Percentiles rank a stretch among this genome's conserved stretches.
Conservation (phyloP, 2,113 vertebrate species). For the Crotalus helleri region DNA sequence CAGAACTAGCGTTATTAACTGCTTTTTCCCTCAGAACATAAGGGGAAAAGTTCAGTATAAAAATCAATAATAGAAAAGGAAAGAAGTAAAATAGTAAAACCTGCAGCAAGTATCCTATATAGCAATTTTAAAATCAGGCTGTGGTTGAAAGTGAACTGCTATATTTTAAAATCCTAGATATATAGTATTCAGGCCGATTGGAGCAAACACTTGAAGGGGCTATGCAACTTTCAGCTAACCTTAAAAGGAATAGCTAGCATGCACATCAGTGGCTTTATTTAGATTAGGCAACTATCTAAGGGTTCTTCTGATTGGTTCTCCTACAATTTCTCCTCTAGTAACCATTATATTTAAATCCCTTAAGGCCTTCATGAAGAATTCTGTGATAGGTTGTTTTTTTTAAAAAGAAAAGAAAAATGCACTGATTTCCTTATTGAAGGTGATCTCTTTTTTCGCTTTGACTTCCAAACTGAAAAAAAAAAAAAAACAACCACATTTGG, state of each 20-base stretch:
- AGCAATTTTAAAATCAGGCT: neutral
- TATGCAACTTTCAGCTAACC: constrained; percentile 10
- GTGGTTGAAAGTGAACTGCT: neutral
- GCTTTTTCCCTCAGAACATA: neutral
- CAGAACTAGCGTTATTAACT: neutral
- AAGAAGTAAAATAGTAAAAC: neutral
- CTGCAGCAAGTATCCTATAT: neutral
- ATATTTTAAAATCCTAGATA: neutral
- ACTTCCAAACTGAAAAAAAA: neutral
- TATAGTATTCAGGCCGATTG: neutral
- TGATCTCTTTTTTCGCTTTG: neutral
- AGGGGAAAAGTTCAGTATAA: neutral
- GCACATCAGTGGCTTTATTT: constrained; percentile 3
- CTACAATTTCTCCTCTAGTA: constrained; percentile 2
- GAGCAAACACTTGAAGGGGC: neutral
- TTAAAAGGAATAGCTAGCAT: constrained; percentile 15
- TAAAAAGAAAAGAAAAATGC: neutral
- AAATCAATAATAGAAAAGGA: neutral
- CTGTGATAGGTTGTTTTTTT: neutral
- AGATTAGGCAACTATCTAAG: constrained; percentile 20
- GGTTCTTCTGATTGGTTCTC: constrained; percentile 13
- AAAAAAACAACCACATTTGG: neutral
- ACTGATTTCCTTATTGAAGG: neutral
- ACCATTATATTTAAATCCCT: neutral
- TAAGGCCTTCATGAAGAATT: neutral